A percentile compares a stretch with the other conserved stretches of the same genome.
Conservation (phyloP, 2,113 vertebrate species). For the Brachypodius melanocephalos region DNA sequence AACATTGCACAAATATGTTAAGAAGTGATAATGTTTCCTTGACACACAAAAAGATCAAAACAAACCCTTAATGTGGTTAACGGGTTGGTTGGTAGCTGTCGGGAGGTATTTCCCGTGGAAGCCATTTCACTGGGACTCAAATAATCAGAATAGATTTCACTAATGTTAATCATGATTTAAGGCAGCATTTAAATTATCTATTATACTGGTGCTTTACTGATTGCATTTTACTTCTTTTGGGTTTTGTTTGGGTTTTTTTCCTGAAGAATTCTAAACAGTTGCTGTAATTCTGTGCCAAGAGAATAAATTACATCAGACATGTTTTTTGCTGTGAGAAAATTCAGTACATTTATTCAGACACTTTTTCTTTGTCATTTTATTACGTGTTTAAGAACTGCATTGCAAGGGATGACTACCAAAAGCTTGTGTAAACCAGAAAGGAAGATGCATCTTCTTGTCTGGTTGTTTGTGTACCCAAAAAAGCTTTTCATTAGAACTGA, state of each 20-base stretch:
- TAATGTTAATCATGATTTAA: conserved; percentile 36
- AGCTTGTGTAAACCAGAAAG: not conserved
- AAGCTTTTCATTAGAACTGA: not conserved
- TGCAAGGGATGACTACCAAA: not conserved
- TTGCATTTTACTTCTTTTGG: not conserved
- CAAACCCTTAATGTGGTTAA: not conserved
- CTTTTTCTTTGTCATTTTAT: not conserved
- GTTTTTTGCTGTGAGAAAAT: not conserved
- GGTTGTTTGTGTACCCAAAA: not conserved
- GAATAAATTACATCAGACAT: not conserved
- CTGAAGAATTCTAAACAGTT: conserved; percentile 25
- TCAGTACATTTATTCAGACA: not conserved
- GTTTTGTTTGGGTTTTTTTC: not conserved
- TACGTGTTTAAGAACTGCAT: not conserved
- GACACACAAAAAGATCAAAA: not conserved
- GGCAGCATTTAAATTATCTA: not conserved
- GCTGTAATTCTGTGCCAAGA: conserved; percentile 15
- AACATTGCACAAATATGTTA: not conserved
- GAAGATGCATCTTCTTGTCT: not conserved
- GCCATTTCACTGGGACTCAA: not conserved
- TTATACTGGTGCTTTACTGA: conserved; percentile 31
- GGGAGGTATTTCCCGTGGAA: not conserved
- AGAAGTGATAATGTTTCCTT: not conserved
- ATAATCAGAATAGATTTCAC: conserved; percentile 5
- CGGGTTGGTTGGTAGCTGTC: not conserved